Conservation (phyloP, 2,797 vertebrate genomes). For the Semaprochilodus insignis region DNA sequence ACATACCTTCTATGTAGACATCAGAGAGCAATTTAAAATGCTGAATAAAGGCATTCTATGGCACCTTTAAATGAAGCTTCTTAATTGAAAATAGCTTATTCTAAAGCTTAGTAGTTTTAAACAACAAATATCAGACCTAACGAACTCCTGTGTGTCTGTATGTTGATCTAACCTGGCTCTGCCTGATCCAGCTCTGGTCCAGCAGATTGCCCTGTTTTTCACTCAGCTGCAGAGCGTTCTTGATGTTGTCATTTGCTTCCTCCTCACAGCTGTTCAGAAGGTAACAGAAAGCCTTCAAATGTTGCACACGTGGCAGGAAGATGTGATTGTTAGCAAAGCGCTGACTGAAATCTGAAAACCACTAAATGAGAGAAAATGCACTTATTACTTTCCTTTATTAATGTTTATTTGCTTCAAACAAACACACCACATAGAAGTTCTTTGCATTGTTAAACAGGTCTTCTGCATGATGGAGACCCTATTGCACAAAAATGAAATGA, state of each 20-base stretch:
- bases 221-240: slow-evolving; percentile 20
- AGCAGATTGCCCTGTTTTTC: slow-evolving; percentile 38
- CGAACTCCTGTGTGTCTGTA: neutral
- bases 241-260: neutral
- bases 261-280: slow-evolving; percentile 3
- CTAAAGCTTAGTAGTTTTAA: too few species aligned
- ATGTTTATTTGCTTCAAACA: too few species aligned
- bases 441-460: too few species aligned
- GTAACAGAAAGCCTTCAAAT: slow-evolving; percentile 36
- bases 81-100: too few species aligned
- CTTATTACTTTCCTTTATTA: too few species aligned
- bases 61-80: too few species aligned
- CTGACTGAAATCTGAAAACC: slow-evolving; percentile 20
- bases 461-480: too few species aligned
- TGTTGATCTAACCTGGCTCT: neutral
- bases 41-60: too few species aligned
- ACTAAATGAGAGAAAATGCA: neutral
- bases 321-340: slow-evolving; percentile 15
- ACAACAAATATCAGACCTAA: neutral
- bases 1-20: too few species aligned
- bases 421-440: too few species aligned
- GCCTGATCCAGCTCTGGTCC: slow-evolving; percentile 26
- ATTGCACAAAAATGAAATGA: too few species aligned
- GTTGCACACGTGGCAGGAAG: neutral
- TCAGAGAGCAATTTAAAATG: too few species aligned